phyloP scores from a whole-genome alignment of 2,888 invertebrate genomes.

The Melipona bicolor region DNA sequence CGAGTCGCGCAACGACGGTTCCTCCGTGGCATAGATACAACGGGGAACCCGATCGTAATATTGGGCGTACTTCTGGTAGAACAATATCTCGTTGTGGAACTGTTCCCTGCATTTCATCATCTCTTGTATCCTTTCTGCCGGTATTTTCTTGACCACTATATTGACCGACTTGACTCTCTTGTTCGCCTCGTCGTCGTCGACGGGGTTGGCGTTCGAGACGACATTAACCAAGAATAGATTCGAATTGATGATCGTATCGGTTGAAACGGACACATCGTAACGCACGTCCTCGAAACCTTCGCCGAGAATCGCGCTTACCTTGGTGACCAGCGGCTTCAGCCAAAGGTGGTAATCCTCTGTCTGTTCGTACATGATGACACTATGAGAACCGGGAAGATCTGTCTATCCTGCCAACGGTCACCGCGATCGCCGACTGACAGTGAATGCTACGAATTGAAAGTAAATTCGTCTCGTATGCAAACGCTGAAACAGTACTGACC shows the following conservation, averaged over 20 bases:
- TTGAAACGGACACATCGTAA: constrained; percentile 58
- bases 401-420: neutral
- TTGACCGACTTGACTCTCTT: neutral
- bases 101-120: constrained; percentile 11
- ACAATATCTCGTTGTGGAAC: constrained; percentile 79
- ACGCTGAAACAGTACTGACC: neutral
- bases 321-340: constrained; percentile 54
- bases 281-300: constrained; percentile 36
- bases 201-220: neutral
- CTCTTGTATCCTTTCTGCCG: fast-evolving
- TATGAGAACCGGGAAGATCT: fast-evolving
- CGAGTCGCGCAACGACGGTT: constrained; percentile 33
- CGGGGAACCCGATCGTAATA: constrained; percentile 52
- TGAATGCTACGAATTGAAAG: neutral
- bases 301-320: constrained; percentile 50
- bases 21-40: constrained; percentile 57
- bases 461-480: no score
- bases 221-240: constrained; percentile 64
- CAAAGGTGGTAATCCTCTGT: neutral
- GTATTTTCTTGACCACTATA: constrained; percentile 68
- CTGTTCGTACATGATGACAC: neutral
- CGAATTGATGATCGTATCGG: constrained; percentile 62
- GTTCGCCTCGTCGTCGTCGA: neutral
- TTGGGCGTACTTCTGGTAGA: constrained; percentile 69
- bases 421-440: neutral